Evolutionary conservation across 2,888 invertebrate species (phyloP).

Genomic region (Agriopis aurantiaria): DNA sequence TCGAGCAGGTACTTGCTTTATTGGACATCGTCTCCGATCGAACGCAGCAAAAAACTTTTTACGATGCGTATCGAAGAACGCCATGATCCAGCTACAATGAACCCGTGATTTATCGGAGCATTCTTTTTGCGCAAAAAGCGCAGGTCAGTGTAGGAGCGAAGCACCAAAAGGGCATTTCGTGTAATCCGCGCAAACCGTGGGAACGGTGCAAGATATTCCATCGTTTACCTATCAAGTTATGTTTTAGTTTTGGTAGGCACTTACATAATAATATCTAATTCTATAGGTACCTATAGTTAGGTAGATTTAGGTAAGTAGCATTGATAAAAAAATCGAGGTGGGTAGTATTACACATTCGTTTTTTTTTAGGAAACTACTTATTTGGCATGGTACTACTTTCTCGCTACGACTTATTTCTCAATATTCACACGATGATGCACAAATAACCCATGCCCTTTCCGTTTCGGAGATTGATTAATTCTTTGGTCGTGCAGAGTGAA

Average conservation of each 20-base stretch:
- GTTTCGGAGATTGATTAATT: no score
- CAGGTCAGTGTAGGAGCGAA: conserved; percentile 82
- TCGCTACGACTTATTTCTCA: no score
- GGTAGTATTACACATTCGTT: no score
- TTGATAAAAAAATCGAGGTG: no score
- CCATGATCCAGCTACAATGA: conserved; percentile 76
- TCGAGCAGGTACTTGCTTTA: conserved; percentile 80
- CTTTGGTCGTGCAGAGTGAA: no score
- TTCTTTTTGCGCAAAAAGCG: conserved; percentile 82
- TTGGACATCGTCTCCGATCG: conserved; percentile 75
- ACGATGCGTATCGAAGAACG: conserved; percentile 72
- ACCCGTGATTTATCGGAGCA: conserved; percentile 80
- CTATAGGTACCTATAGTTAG: no score
- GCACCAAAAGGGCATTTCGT: conserved; percentile 84
- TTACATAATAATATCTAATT: background rate
- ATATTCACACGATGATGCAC: no score
- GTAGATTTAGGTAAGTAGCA: no score
- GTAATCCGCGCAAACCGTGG: conserved; percentile 81
- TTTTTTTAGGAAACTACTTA: no score
- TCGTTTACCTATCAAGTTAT: conserved; percentile 21
- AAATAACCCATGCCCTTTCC: no score
- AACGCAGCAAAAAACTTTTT: conserved; percentile 64
- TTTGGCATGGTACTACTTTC: no score
- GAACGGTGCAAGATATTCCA: conserved; percentile 61
- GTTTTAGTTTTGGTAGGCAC: background rate